A percentile compares a stretch with the other conserved stretches of the same genome.
Evolutionary conservation across 2,888 invertebrate species (phyloP).

Genomic region (Leucophora obtusa): DNA sequence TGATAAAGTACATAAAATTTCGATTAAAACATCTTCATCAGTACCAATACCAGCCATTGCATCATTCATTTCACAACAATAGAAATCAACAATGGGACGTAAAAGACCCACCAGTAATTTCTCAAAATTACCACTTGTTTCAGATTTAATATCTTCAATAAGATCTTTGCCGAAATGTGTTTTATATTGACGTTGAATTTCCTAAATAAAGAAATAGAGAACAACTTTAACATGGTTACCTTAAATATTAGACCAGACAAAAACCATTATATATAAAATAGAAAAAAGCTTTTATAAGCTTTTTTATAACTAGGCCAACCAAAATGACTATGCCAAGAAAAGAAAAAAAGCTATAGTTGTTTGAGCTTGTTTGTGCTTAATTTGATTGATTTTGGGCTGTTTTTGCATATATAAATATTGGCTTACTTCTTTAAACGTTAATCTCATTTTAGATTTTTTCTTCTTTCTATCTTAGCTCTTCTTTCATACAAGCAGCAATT

Average conservation of each 20-base stretch:
- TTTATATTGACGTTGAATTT: constrained; percentile 78
- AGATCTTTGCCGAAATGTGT: constrained; percentile 82
- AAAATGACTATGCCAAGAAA: too few relatives aligned
- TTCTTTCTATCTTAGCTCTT: too few relatives aligned
- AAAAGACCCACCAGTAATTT: constrained; percentile 89
- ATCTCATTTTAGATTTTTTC: too few relatives aligned
- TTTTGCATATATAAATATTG: too few relatives aligned
- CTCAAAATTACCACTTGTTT: constrained; percentile 93
- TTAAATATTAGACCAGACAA: background rate
- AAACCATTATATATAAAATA: constrained; percentile 7
- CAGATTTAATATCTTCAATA: constrained; percentile 90
- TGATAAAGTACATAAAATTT: constrained; percentile 91
- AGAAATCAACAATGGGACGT: constrained; percentile 90
- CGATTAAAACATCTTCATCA: constrained; percentile 91
- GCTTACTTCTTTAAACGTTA: too few relatives aligned
- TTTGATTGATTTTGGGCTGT: too few relatives aligned
- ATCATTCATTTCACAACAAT: constrained; percentile 88
- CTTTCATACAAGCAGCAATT: too few relatives aligned
- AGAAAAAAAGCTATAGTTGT: too few relatives aligned
- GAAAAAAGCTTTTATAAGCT: constrained; percentile 9
- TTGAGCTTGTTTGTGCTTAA: too few relatives aligned
- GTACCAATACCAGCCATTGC: constrained; percentile 92
- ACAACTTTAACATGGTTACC: constrained; percentile 13
- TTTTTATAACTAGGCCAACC: background rate
- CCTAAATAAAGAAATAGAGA: constrained; percentile 65